Evolutionary conservation across 2,113 vertebrate species (phyloP), one percentile per base, ranked within the genome.

Genomic region (Nycticorax nycticorax): DNA sequence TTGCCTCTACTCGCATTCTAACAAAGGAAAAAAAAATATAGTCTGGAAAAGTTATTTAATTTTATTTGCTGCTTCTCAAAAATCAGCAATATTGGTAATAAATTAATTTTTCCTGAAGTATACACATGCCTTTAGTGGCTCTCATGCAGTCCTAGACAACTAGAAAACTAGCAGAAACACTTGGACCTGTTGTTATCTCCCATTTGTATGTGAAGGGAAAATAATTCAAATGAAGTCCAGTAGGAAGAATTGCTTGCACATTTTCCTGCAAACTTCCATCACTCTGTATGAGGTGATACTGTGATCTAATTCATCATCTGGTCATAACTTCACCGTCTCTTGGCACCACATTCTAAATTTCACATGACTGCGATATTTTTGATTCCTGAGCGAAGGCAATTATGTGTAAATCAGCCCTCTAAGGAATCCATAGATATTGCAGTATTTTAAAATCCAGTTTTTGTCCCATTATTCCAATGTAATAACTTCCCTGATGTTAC

Each of bases 401-500:
- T 66, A 66, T 23, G 24, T 55, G 43, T 47, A 87, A 66, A 96
- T 88, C 62, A 88, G 30, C 4, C 7, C n/a, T 93, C 45, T 67
- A 87, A 79, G 41, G 62, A 84, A 86, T 52, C 45, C 24, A 45
- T 10, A 77, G 62, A 55, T 59, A 55, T n/a, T 68, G 19, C 18
- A 64, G 33, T 48, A 66, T 74, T 87, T 84, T 80, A 95, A 92
- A 93, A 67, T 15, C 27, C 41, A 59, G 37, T 81, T 85, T 71
- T 75, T 89, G 53, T 71, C 53, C 66, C 39, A 68, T 85, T 94
- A 76, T 83, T 90, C 41, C 41, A 90, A 18, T 66, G 24, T 43
- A 92, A 72, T 79, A 89, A 82, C 59, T 95, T 95, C 35, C 45
- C 56, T 86, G 27, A 62, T 93, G 68, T 87, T 76, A 92, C 50